Base-by-base conservation (phyloP, 2,888 invertebrate species). In the Rhagonycha lutea region DNA sequence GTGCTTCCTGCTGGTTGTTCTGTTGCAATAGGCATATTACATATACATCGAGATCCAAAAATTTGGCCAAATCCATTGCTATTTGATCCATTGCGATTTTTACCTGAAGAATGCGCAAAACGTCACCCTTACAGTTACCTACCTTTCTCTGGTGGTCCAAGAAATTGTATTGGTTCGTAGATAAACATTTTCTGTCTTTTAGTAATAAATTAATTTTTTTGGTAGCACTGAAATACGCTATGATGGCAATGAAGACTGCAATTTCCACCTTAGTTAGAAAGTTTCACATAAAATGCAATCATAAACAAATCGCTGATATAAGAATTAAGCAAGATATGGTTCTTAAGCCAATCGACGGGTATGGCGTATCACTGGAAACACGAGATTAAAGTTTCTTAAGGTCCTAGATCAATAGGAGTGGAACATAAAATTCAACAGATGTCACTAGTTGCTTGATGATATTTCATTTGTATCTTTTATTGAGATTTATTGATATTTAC, bases 41-140 rank as follows among this genome's bases (percentile, higher is more conserved):
- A 85, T 18, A 84, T 89, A 70, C 92, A 92, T 80, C 85, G 89
- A 61, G 89, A 90, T 29, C 86, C 88, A 75, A 83, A 83, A 62
- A 84, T 89, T 68, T 92, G 90, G 88, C 90, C 89, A 0, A 89
- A 91, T 76, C 91, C 90, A 0, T 87, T 90, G 63, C 82, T 80
- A 61, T 92, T 91, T 83, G 85, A 89, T 75, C 91, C 92, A 0
- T 90, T 91, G 80, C 83, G 91, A 61, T 92, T 91, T 81, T 82
- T 89, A 18, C 89, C 90, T 0, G 90, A 91, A 79, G 85, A 86
- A 79, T 85, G 84, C 61, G 82, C 82, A 1, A 79, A 83, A 28
- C 83, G 89, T 70, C 89, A 89, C 79, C 89, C 89, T 2, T 89
- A 88, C 74, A 85, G 89, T 3, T 89, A 82, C 80, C 83, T 89